phyloP scores from a whole-genome alignment of 2,113 vertebrate species.

The Colistium nudipinnis region DNA sequence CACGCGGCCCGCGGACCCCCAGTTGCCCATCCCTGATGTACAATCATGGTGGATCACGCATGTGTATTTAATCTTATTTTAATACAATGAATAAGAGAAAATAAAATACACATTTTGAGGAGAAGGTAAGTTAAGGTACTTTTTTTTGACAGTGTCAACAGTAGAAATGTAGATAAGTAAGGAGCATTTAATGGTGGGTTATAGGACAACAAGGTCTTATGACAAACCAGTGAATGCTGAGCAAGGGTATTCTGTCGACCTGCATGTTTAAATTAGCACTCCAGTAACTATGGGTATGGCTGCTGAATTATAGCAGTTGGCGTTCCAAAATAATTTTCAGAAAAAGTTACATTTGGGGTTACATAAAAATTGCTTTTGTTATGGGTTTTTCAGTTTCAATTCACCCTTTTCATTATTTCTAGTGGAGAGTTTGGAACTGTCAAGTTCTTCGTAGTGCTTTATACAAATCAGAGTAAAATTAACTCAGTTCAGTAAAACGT shows the following conservation, averaged over 20 bases:
- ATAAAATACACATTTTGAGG: background rate
- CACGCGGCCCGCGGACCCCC: too few relatives aligned
- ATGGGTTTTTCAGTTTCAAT: background rate
- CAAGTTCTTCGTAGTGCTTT: background rate
- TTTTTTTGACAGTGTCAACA: background rate
- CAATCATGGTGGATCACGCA: too few relatives aligned
- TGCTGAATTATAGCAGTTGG: background rate
- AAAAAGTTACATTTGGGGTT: too few relatives aligned
- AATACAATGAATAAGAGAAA: background rate
- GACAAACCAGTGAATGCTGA: constrained; percentile 25
- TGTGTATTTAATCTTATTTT: background rate
- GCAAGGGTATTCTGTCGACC: constrained; percentile 8
- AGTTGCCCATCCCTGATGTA: too few relatives aligned
- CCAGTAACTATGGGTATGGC: constrained; percentile 2
- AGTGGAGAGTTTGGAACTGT: background rate
- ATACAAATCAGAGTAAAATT: constrained; percentile 17
- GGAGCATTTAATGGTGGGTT: background rate
- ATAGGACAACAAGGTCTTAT: constrained; percentile 10
- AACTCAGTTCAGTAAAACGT: constrained; percentile 54
- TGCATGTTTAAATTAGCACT: constrained; percentile 6
- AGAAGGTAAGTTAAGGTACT: background rate
- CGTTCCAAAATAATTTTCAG: background rate
- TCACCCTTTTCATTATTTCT: background rate
- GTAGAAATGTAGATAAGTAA: background rate
- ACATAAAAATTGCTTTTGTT: background rate